Evolutionary conservation across 2,113 vertebrate genomes (phyloP).

Genomic region (Eurypyga helias): DNA sequence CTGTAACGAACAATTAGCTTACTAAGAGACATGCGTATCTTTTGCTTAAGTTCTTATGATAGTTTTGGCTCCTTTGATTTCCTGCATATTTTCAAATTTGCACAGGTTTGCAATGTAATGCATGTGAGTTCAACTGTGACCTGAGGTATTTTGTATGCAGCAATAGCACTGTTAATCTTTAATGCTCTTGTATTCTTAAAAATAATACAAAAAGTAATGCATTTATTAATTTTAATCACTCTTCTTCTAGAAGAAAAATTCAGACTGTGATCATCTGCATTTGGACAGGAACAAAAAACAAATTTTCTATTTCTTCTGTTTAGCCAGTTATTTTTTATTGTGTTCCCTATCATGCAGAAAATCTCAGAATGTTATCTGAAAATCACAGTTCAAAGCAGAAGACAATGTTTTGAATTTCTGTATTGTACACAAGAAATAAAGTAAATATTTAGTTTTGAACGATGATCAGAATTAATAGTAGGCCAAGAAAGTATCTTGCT

Average conservation of each 20-base stretch:
- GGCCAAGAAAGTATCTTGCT: neutral
- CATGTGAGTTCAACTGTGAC: neutral
- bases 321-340: neutral
- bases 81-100: neutral
- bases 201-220: no score
- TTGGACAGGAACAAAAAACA: neutral
- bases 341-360: neutral
- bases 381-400: neutral
- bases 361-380: neutral
- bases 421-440: neutral
- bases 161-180: neutral
- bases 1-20: slow-evolving; percentile 12
- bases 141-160: neutral
- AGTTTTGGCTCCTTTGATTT: neutral
- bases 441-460: neutral
- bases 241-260: neutral
- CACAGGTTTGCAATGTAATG: neutral
- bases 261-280: neutral
- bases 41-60: neutral
- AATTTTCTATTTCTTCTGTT: neutral
- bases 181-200: neutral
- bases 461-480: neutral
- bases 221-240: neutral
- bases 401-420: neutral
- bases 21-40: neutral